Base-by-base conservation (phyloP, 1,140 invertebrate species). In the Muscidifurax raptorellus region DNA sequence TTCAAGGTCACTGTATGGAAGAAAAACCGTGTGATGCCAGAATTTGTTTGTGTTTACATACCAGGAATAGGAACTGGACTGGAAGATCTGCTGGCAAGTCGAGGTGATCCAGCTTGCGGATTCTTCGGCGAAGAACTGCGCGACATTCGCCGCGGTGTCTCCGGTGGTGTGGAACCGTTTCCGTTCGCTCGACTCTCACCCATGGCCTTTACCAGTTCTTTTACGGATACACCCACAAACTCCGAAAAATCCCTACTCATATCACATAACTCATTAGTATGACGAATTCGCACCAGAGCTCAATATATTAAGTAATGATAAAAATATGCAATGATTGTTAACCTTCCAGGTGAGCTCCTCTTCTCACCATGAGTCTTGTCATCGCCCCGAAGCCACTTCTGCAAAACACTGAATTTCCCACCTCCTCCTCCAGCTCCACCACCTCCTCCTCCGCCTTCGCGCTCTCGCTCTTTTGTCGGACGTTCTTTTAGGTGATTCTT, bases 131-230 rank as follows among this genome's bases (percentile, higher is more conserved):
- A 95, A 4, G 94, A 95, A 89, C 95, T 95, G 87, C 95, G 92
- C 18, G 95, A 95, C 36, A 91, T 90, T 89, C 93, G 91, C 79
- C 93, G 90, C n/a, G 96, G 96, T n/a, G 96, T 96, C 66, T 95
- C 95, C 4, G 95, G 94, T 64, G 96, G 96, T 59, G 96, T 96
- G 0, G 95, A 94, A 27, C 96, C 96, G 91, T 97, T 97, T 30
- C 96, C 96, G 92, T 97, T 97, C 12, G 95, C 95, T 86, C 96
- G 91, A 88, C 95, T 96, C 89, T 97, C 96, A 27, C 96, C 96
- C 90, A 97, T 96, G 1, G 95, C 96, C 89, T 96, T 96, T 3
- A 97, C 96, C 66, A 97, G 89, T 83, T 97, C 97, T 82, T 96
- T 96, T 1, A 97, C 96, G 0, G 96, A 97, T 5, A 97, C 96